Evolutionary conservation across 2,797 vertebrate genomes (phyloP), one percentile per base, ranked within the genome.

Genomic region (Pseudotriccus pelzelni): DNA sequence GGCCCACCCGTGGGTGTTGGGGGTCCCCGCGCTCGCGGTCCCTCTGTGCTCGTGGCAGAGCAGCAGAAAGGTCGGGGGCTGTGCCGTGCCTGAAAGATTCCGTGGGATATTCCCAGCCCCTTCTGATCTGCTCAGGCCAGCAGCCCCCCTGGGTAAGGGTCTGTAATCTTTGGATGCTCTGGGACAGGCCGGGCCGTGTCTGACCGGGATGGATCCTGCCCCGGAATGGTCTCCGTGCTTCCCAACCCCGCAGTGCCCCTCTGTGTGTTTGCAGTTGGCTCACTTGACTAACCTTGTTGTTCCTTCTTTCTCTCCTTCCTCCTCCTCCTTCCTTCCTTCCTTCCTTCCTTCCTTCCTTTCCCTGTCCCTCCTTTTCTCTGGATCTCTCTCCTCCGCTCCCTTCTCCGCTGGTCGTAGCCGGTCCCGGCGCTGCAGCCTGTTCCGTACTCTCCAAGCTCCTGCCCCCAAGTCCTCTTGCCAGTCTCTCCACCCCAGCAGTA

Each of bases 401-500:
- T 79, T 88, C 95, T 96, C 95, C 49, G 94, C 94, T 95, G 97
- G 79, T 96, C 97, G 93, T 98, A 99, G 99, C 98, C 99, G 96
- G 98, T 99, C 98, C 98, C 98, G 8, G 98, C 99, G 98, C 98
- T 99, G 97, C 99, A 99, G 98, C 98, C 99, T 97, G 99, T 99
- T 98, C 98, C 97, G 97, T 99, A 98, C 97, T 99, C 99, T 97
- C 97, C 98, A 98, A 99, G 99, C 98, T 99, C 99, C 98, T 99
- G 99, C 97, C 99, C 99, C 98, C 99, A 99, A 98, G 99, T 99
- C 98, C 98, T 99, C 98, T 98, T 99, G 98, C 99, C 99, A 97
- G 99, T 99, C 97, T 99, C 99, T 99, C 99, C 99, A 98, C 98
- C 99, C 98, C 99, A 99, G 99, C 99, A 99, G 98, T 99, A 99